Evolutionary conservation across 2,888 invertebrate species (phyloP).

Genomic region (Hecatera dysodea): DNA sequence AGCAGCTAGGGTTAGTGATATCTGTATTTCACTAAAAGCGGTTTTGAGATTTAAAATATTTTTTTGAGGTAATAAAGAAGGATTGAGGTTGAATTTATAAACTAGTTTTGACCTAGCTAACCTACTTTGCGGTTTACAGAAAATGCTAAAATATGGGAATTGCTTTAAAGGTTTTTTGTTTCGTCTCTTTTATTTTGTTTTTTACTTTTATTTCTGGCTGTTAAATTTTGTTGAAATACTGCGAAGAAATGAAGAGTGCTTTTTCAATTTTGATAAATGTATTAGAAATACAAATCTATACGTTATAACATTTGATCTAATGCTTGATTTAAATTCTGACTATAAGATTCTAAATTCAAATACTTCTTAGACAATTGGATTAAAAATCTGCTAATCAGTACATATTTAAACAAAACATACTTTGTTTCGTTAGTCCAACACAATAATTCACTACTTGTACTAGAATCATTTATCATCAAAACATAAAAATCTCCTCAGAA

Average conservation of each 20-base stretch:
- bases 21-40: conserved; percentile 42
- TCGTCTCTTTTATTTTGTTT: too few relatives aligned
- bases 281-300: too few relatives aligned
- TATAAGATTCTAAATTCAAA: too few relatives aligned
- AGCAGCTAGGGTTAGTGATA: conserved; percentile 49
- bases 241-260: not conserved
- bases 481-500: conserved; percentile 7
- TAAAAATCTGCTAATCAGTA: too few relatives aligned
- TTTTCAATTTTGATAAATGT: not conserved
- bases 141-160: conserved; percentile 17
- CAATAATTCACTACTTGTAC: too few relatives aligned
- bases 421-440: too few relatives aligned
- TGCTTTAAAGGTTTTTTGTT: not conserved
- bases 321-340: too few relatives aligned
- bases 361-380: too few relatives aligned
- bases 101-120: conserved; percentile 12
- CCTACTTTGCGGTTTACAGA: conserved; percentile 4
- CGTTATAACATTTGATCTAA: too few relatives aligned
- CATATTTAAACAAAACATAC: too few relatives aligned
- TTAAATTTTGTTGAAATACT: not conserved
- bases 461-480: conserved; percentile 27
- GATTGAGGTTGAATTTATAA: conserved; percentile 23
- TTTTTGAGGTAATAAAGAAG: conserved; percentile 24
- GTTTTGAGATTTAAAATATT: conserved; percentile 30
- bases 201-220: too few relatives aligned